Base-by-base conservation (phyloP, 2,888 invertebrate species). In the Altica lythri region DNA sequence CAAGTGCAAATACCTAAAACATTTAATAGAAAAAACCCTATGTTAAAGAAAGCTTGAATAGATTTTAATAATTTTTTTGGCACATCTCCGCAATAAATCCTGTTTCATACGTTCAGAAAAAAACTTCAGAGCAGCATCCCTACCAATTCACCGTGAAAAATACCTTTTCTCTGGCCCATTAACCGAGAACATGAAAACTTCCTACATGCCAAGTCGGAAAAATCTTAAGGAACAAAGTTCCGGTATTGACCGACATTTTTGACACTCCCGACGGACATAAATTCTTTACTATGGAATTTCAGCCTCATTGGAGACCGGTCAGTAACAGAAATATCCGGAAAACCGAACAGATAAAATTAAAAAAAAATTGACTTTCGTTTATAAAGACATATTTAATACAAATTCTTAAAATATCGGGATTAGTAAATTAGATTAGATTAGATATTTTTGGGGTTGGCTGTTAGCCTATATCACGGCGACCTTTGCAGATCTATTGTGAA, bases 201-300 rank as follows among this genome's bases (percentile, higher is more conserved):
- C 53, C 52, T 62, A 57, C 61, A 63, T 64, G 65, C 67, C 64
- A 65, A 62, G 62, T 64, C 67, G 66, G 66, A 65, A 67, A 68
- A 57, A 53, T 53, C 50, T 46, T 51, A 34, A 44, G 47, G 49
- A 55, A 54, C 57, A 43, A 55, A 55, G 51, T 57, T 60, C 57
- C 60, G 55, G 34, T 37, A 47, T 46, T 60, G 60, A 55, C 57
- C 60, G 38, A 46, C 47, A 55, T 54, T 46, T 51, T 30, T 46
- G 51, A 51, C 55, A 55, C 55, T 55, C 40, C 53, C 38, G 35
- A 32, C 8, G 46, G 19, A 47, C 60, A 53, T 55, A 53, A 55
- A 60, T 60, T 60, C 48, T 45, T 16, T 46, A 17, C 12, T 16
- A 10, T 10, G 32, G 40, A 40, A 40, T 49, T 49, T 32, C 49